These are phyloP conservation scores for Sus scrofa DNA, from an alignment of 2,113 vertebrate species.

Conservation along the genomic window DNA sequence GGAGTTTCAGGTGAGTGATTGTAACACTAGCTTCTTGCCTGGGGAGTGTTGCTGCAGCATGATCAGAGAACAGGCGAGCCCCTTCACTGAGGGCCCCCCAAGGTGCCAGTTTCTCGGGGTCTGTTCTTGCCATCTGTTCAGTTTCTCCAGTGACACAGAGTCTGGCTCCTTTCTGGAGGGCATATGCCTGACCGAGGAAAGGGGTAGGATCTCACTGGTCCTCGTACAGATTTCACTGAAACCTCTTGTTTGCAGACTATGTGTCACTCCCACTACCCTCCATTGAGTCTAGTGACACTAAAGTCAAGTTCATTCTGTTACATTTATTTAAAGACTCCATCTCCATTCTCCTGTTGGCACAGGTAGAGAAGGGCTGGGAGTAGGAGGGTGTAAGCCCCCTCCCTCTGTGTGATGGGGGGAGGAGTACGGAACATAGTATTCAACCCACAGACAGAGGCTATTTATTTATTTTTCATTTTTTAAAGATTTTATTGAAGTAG, in stretches of 20 bases:
- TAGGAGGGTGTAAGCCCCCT: not conserved
- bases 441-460: not conserved
- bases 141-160: not conserved
- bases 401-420: not conserved
- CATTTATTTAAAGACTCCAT: not conserved
- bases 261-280: not conserved
- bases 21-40: not conserved
- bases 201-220: not conserved
- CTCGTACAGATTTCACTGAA: not conserved
- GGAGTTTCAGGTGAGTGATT: not conserved
- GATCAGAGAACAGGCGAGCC: not conserved
- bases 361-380: not conserved
- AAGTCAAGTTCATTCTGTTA: not conserved
- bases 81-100: not conserved
- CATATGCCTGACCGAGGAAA: not conserved
- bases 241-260: not conserved
- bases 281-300: not conserved
- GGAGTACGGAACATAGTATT: rapidly evolving
- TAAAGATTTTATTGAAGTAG: no score
- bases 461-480: no score
- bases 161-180: not conserved
- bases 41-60: rapidly evolving
- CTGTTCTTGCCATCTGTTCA: not conserved
- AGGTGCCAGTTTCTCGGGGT: not conserved
- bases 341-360: not conserved